Evolutionary conservation across 2,113 vertebrate species (phyloP), one percentile per base, ranked within the genome.

Genomic region (Myrmecophaga tridactyla): DNA sequence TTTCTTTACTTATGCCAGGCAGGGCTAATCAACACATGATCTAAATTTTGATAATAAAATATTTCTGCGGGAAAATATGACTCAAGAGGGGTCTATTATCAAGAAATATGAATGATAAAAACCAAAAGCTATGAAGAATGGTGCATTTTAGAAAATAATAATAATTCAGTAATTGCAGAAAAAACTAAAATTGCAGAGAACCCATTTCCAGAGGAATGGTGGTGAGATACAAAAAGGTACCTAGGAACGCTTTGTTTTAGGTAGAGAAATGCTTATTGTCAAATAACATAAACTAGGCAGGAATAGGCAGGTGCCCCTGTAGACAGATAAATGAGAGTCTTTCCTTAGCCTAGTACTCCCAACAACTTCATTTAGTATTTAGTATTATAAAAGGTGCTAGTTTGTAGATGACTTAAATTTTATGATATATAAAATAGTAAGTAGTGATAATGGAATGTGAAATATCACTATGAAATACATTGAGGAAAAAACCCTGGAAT

Each of bases 31-130:
- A 91, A 78, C 41, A 86, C 62, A 70, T 77, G 20, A 96, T 65
- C 25, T 67, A 88, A 88, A 95, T 39, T 15, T 36, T 94, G 56
- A 67, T 93, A 88, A 91, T 36, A 62, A n/a, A 93, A 81, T 62
- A 93, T 63, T 92, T 85, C 56, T 84, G 6, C 65, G 43, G 72
- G 39, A 34, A 75, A 80, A 85, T 53, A 21, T 72, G 83, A 91
- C n/a, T 73, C 46, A 88, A 53, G 63, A 77, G 69, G 12, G 73
- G 15, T 90, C 43, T 87, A 58, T 60, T 21, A 73, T 18, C 7
- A 95, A 65, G 20, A 36, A 34, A 78, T 31, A 46, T 63, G 46
- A 56, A 90, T 46, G 80, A 67, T 60, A 89, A 94, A 92, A 82
- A 70, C n/a, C 81, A 43, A 86, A 83, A 84, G 46, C 46, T 84